Base-by-base conservation (phyloP, 2,113 vertebrate species). In the Xiphophorus couchianus region DNA sequence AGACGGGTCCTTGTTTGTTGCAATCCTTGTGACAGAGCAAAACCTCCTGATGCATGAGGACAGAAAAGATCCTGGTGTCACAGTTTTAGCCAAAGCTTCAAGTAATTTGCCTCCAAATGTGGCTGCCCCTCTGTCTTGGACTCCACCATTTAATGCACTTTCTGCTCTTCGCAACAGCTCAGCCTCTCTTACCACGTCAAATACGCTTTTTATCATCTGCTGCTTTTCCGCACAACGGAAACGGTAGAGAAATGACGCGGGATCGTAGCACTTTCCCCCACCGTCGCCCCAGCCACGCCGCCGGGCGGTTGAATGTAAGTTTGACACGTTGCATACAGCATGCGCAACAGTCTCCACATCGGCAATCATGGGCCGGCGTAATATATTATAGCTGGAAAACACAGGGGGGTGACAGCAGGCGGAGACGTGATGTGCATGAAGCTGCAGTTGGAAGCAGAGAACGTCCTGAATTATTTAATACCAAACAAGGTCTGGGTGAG, bases 401-500 rank as follows among this genome's bases (percentile, higher is more conserved):
- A 83, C 83, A 71, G 35, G 35, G 10, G 35, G 28, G 66, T 78
- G 64, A 78, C 58, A 37, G 84, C 73, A 70, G 80, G 78, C 71
- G 19, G 60, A 80, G 84, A 92, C 81, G 87, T 91, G 87, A 86
- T 71, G 81, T 81, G 91, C 83, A 90, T 91, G 86, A 86, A 80
- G 70, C 74, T 65, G 65, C 71, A 78, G 79, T 86, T 84, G 83
- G 83, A 87, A 85, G 86, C 78, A 71, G 86, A 87, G 84, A 86
- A 85, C 71, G 66, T 83, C 61, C 72, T 93, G 91, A 92, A 93
- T 93, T 89, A 93, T 92, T 93, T 79, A 92, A 93, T 76, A 87
- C 82, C 84, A 88, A 93, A 90, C 85, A 91, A 92, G 84, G 86
- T 84, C 76, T 86, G 74, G 76, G 78, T 80, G 82, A 89, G 85